These are phyloP conservation scores for Pipa parva DNA, from an alignment of 2,113 vertebrate species.

Conservation along the genomic window DNA sequence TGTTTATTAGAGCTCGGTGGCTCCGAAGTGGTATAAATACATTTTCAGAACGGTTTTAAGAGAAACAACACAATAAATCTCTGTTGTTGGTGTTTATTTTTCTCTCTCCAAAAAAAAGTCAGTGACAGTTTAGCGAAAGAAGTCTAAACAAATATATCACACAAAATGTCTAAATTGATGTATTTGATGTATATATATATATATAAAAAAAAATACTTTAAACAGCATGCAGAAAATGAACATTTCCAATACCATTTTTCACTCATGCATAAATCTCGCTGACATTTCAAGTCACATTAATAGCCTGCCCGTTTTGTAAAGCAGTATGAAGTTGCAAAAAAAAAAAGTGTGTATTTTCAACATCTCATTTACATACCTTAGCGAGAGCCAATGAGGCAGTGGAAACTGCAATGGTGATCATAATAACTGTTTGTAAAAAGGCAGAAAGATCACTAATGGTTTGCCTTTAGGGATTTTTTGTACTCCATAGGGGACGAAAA, in stretches of 20 bases:
- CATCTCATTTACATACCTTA: slow-evolving; percentile 99
- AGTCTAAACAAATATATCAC: slow-evolving; percentile 58
- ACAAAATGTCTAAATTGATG: slow-evolving; percentile 55
- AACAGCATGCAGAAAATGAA: slow-evolving; percentile 70
- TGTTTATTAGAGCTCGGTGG: not conserved
- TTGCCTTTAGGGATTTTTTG: slow-evolving; percentile 99
- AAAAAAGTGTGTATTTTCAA: slow-evolving; percentile 93
- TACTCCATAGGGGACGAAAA: slow-evolving; percentile 99
- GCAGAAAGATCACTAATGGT: slow-evolving; percentile 99
- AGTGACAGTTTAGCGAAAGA: slow-evolving; percentile 61
- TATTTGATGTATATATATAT: no score
- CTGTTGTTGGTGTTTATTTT: slow-evolving; percentile 62
- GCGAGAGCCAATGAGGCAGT: slow-evolving; percentile 99
- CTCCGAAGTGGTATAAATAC: not conserved
- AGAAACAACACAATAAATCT: not conserved
- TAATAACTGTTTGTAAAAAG: slow-evolving; percentile 99
- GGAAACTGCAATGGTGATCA: slow-evolving; percentile 92
- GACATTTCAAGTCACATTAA: slow-evolving; percentile 98
- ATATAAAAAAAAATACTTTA: slow-evolving; percentile 52
- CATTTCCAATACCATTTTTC: slow-evolving; percentile 95
- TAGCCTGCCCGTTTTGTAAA: slow-evolving; percentile 94
- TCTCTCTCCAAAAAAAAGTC: slow-evolving; percentile 59
- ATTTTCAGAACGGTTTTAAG: not conserved
- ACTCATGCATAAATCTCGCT: slow-evolving; percentile 99
- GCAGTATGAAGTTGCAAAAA: slow-evolving; percentile 97